Base-by-base conservation (phyloP, 2,888 invertebrate species). In the Pachycephus smyrnensis region DNA sequence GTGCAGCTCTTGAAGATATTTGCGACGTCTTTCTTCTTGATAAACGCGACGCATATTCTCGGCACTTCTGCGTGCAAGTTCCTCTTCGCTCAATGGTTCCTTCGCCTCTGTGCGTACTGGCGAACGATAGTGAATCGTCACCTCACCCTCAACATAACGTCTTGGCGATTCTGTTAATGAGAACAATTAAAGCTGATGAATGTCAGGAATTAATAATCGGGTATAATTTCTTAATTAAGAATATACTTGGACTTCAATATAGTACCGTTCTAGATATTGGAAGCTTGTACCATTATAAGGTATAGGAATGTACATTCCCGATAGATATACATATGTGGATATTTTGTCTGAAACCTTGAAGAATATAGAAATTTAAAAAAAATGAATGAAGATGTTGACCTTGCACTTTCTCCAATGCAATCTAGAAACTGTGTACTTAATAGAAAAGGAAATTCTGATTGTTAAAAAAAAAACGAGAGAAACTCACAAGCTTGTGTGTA, bases 1-100 rank as follows among this genome's bases (percentile, higher is more conserved):
- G 93, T 97, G 97, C 82, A 98, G 93, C 92, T 98, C 98, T 94
- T 97, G 96, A 88, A 97, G 94, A 92, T 98, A 98, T 92, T 98
- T 98, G 91, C 97, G 95, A 87, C 97, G 94, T 86, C 96, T 94
- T 92, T 98, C 97, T 92, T 97, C 97, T 91, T 97, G 95, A 92
- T 98, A 98, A 81, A 97, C 94, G 88, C 96, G 94, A 91, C 96
- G 95, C 97, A 98, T 98, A 85, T 96, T 96, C 91, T 97, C 97
- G 76, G 97, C 97, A 92, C 98, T 98, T 86, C 96, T 95, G 84
- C 95, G 93, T 78, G 96, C 96, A 89, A 98, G 93, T 92, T 98
- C 98, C 90, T 98, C 96, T 91, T 98, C 98, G 86, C 97, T 97
- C 84, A 96, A 94, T 85, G 95, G 94, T 85, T 96, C 97, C 92